Evolutionary conservation across 1,140 invertebrate genomes (phyloP), one percentile per base, ranked within the genome.

Genomic region (Coenobita brevimanus): DNA sequence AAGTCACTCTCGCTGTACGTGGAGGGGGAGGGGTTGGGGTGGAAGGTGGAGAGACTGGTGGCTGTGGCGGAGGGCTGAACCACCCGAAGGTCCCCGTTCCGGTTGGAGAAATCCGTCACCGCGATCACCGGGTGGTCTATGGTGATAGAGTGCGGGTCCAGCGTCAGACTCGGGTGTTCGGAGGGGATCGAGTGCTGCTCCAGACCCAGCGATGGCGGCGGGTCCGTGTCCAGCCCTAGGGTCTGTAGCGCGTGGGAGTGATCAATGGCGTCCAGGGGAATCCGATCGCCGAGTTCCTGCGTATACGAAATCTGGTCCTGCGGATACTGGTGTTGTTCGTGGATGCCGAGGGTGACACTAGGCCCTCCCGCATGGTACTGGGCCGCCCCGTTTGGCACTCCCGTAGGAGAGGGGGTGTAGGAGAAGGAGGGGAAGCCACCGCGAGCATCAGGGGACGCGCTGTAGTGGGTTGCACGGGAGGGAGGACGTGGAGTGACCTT

Each of bases 381-480:
- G 50, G 89, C 88, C 15, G 89, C 89, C 21, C 89, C 89, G 69
- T 90, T 90, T 54, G 89, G 89, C 8, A 90, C 76, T 15, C 75
- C 83, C 27, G 89, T 90, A 46, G 89, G 89, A 17, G 89, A 90
- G 0, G 89, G 89, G 13, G 89, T 89, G 87, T 90, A 90, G 27
- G 87, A 89, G 82, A 86, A 90, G 64, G 78, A 87, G 33, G 89
- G 43, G 81, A 86, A 90, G 43, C 87, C 87, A 33, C 87, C 87
- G 17, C 88, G 83, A 21, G 78, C 76, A 17, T 89, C 86, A 1
- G 89, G 89, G 3, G 89, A 90, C 0, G 89, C 86, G 67, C 86
- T 89, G 89, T 90, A 90, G 84, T 90, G 89, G 15, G 89, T 89
- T n/a, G 88, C 88, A 3, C 89, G 82, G n/a, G 89, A 90, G 46